These are phyloP conservation scores for Cyclina sinensis DNA, from an alignment of 1,140 invertebrate genomes.

Conservation along the genomic window DNA sequence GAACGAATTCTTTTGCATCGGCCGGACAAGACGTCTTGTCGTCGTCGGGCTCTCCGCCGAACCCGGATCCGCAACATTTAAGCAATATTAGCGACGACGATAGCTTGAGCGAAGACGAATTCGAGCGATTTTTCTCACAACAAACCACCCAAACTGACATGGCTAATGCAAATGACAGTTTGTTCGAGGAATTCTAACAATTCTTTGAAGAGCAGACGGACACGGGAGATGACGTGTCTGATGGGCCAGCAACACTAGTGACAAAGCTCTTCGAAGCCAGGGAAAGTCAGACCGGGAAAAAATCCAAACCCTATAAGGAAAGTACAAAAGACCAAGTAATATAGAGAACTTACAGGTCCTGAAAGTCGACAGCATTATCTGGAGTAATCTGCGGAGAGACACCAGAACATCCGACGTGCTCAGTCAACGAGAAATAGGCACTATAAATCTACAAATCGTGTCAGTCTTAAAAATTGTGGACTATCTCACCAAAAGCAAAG, in stretches of 20 bases:
- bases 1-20: too few relatives aligned
- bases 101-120: too few relatives aligned
- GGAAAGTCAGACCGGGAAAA: background rate
- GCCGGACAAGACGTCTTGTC: too few relatives aligned
- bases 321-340: background rate
- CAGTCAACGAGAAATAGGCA: background rate
- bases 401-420: background rate
- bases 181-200: background rate
- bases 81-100: too few relatives aligned
- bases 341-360: background rate
- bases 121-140: too few relatives aligned
- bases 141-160: too few relatives aligned
- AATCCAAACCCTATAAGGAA: background rate
- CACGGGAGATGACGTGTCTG: background rate
- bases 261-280: background rate
- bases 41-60: too few relatives aligned
- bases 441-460: background rate
- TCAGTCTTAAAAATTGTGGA: background rate
- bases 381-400: background rate
- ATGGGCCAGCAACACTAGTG: background rate
- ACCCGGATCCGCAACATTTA: too few relatives aligned
- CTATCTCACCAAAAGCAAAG: background rate
- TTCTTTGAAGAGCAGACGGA: background rate
- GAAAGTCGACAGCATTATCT: background rate
- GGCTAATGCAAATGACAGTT: background rate